Evolutionary conservation across 2,113 vertebrate genomes (phyloP), one percentile per base, ranked within the genome.

Genomic region (Buteo buteo): DNA sequence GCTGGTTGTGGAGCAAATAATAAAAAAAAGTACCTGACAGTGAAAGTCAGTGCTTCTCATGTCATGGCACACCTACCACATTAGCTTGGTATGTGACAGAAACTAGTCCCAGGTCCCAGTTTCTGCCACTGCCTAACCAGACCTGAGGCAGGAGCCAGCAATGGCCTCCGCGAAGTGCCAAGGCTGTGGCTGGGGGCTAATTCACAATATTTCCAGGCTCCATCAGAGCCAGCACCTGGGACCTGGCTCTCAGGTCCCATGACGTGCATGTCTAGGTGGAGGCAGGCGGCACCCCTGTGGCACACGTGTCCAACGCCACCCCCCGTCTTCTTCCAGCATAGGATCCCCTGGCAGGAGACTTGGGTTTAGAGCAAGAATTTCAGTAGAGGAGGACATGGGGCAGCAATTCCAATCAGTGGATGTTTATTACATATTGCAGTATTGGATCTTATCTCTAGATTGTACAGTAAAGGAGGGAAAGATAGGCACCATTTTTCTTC

Each of bases 241-340:
- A 34, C 9, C 42, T 18, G 32, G 8, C 13, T 73, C 20, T 89
- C 3, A 1, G 10, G 36, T 66, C 26, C 28, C 28, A 24, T 47
- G 45, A 29, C 0, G 2, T 25, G 20, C 6, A 4, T 7, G 32
- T 44, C 24, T 8, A 16, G 25, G 21, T 71, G 38, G 36, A 50
- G 32, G 29, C 21, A 74, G 55, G 28, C 13, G 7, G 21, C 42
- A 44, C 3, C 8, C 20, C 16, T 52, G 18, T 44, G 44, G 26
- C 28, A 69, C 32, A 19, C 6, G 0, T 26, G 16, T 10, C 36
- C 22, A n/a, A 3, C 1, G 4, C 11, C 38, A 74, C 3, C 1
- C 3, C 7, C 5, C n/a, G 15, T 40, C 49, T 61, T 52, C 36
- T 80, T 80, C 29, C 40, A 55, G 26, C 10, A 32, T 44, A 55